Conservation (phyloP, 2,113 vertebrate genomes). For the Neolamprologus caudopunctatus region DNA sequence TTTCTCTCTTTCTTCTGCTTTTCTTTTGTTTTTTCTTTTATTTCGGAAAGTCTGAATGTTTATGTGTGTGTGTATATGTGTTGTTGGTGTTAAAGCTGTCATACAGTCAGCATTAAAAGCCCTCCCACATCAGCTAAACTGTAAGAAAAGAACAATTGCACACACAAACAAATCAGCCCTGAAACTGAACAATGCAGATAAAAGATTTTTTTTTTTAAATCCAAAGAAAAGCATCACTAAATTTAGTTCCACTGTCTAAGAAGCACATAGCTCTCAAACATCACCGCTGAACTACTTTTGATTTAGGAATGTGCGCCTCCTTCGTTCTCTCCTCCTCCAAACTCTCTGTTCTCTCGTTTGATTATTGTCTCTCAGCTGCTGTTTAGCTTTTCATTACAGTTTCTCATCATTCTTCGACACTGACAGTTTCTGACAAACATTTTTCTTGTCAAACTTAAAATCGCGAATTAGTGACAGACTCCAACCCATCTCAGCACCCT, state of each 20-base stretch:
- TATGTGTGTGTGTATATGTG: not conserved
- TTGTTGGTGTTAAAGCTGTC: not conserved
- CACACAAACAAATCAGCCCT: not conserved
- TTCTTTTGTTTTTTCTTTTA: not conserved
- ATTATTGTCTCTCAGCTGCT: not conserved
- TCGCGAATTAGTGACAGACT: not conserved
- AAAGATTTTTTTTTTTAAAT: not conserved
- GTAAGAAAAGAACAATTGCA: not conserved
- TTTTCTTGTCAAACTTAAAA: not conserved
- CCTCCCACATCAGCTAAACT: not conserved
- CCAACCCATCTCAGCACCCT: not conserved
- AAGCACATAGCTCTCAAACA: constrained; percentile 11
- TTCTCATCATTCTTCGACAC: not conserved
- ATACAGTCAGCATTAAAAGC: not conserved
- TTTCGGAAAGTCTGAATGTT: not conserved
- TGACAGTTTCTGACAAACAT: not conserved
- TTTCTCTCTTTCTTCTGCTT: not conserved
- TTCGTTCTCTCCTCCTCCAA: constrained; percentile 5
- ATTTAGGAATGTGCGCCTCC: not conserved
- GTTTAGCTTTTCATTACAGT: not conserved
- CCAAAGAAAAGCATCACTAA: not conserved
- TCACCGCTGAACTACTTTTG: not conserved
- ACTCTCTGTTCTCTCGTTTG: not conserved
- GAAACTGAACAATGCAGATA: not conserved
- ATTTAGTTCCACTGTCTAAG: not conserved